Conservation (phyloP, 2,797 vertebrate species). For the Antennarius maculatus region DNA sequence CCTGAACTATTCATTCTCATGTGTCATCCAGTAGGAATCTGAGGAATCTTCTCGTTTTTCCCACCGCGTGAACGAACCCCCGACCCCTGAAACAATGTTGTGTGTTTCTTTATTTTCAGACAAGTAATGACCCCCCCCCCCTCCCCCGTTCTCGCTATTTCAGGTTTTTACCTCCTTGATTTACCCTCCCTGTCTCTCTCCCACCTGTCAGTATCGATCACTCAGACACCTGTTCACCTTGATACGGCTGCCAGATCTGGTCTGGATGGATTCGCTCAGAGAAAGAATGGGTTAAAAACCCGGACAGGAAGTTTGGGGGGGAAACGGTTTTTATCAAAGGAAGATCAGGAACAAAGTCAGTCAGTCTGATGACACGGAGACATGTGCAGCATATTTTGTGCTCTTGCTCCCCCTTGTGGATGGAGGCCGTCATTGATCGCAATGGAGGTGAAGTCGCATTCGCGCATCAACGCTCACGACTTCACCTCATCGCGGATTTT, state of each 20-base stretch:
- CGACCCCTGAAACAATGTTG: slow-evolving; percentile 2
- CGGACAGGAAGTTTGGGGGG: slow-evolving; percentile 45
- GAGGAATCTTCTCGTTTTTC: slow-evolving; percentile 8
- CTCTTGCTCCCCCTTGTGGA: slow-evolving; percentile 68
- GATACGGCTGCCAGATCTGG: slow-evolving; percentile 20
- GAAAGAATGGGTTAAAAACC: slow-evolving; percentile 33
- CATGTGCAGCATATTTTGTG: slow-evolving; percentile 21
- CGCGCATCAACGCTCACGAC: no score
- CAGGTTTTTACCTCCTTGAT: slow-evolving; percentile 15
- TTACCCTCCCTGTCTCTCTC: slow-evolving; percentile 18
- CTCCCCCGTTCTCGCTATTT: slow-evolving; percentile 4
- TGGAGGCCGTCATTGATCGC: slow-evolving; percentile 5
- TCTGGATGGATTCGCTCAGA: slow-evolving; percentile 25
- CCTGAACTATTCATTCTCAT: slow-evolving; percentile 28
- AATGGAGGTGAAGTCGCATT: neutral
- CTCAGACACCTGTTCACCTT: slow-evolving; percentile 6
- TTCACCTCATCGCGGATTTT: no score
- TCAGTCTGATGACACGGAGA: neutral
- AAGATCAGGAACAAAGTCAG: neutral
- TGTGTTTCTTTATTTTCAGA: neutral
- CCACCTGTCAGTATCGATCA: slow-evolving; percentile 8
- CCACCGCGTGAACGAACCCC: neutral
- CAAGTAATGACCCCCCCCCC: neutral
- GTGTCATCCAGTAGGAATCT: slow-evolving; percentile 38
- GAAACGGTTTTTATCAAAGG: slow-evolving; percentile 38